Evolutionary conservation across 2,888 invertebrate genomes (phyloP), one percentile per base, ranked within the genome.

Genomic region (Crepidodera aurea): DNA sequence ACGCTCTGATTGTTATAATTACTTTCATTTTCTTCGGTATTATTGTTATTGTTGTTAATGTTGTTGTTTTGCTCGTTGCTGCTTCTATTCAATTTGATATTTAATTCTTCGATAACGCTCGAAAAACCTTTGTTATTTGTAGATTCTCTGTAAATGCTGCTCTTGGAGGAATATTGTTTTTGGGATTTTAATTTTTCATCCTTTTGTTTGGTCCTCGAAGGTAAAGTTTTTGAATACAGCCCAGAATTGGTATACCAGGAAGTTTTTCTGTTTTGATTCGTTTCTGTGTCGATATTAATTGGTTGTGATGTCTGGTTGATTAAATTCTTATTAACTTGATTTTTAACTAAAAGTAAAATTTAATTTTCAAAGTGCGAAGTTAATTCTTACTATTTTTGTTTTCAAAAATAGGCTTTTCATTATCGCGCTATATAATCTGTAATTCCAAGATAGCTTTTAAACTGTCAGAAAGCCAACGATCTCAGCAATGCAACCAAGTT

Each of bases 241-340:
- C 88, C 88, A 72, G 87, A 87, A 74, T 90, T 89, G 0, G 89
- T 86, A 78, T 89, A 90, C 90, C 89, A 90, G 1, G 88, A 89
- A 10, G 88, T 87, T 68, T 59, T 68, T 84, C 80, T 79, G 67
- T 82, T 81, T 70, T 79, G 77, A 78, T 83, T 84, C 77, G 83
- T 82, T 69, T 83, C 79, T 67, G 81, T 65, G 51, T 64, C 64
- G 58, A 61, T 69, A 59, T 72, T 72, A 40, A 70, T 71, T 13
- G 70, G 54, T 8, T 70, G 71, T 3, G 70, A 68, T 56, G 71
- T 71, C 15, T 71, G 69, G 37, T 73, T 68, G 66, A 72, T 67
- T 1, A 71, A 71, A 16, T 73, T 60, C 42, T 62, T 40, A 61
- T 61, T 15, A 69, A 59, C 15, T 62, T 67, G 29, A 64, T 65